A percentile compares a stretch with the other conserved stretches of the same genome.
These are phyloP conservation scores for Leucozona laternaria DNA, from an alignment of 2,888 invertebrate genomes.

Conservation along the genomic window DNA sequence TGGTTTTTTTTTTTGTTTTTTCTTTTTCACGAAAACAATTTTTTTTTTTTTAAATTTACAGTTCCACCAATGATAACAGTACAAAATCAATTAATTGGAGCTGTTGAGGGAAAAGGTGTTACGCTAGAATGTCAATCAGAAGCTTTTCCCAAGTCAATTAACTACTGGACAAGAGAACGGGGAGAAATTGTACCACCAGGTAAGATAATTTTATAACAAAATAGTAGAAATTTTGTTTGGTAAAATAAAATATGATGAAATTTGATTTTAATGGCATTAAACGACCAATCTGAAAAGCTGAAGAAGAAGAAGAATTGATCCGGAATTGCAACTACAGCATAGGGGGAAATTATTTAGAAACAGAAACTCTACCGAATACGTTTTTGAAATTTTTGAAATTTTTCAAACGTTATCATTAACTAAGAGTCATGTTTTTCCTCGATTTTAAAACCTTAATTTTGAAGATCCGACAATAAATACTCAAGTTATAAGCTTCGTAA, in stretches of 20 bases:
- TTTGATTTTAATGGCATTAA: no score
- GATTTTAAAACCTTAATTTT: no score
- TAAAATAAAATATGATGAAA: not conserved
- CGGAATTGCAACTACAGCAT: no score
- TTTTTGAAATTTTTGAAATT: no score
- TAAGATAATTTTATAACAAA: constrained; percentile 82
- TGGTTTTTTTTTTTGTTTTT: not conserved
- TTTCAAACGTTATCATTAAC: no score
- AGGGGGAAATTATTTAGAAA: no score
- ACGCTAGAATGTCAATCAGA: constrained; percentile 93
- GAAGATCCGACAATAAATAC: no score
- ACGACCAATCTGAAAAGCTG: no score
- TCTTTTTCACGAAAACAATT: not conserved
- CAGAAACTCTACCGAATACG: no score
- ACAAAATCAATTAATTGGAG: constrained; percentile 92
- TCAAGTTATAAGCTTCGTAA: no score
- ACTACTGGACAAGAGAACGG: constrained; percentile 91
- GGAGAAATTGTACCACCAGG: constrained; percentile 91
- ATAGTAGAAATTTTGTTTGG: not conserved
- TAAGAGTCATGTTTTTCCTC: no score
- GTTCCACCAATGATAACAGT: constrained; percentile 94
- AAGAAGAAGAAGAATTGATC: no score
- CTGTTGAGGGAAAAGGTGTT: constrained; percentile 89
- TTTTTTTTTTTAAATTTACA: constrained; percentile 81
- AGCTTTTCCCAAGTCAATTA: constrained; percentile 93